Base-by-base conservation (phyloP, 2,888 invertebrate species). In the Philereme transversata region DNA sequence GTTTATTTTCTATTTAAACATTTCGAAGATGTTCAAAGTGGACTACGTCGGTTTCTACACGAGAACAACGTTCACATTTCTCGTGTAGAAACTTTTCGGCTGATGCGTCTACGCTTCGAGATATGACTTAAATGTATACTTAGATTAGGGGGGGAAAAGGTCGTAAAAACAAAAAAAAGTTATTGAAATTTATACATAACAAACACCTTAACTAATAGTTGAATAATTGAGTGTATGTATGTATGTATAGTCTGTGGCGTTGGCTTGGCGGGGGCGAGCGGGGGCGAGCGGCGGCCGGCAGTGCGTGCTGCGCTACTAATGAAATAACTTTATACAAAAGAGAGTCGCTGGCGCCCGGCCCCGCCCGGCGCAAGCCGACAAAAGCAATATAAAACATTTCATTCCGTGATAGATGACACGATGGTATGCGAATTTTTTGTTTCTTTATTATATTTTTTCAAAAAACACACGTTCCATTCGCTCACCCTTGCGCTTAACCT, bases 161-260 rank as follows among this genome's bases (percentile, higher is more conserved):
- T 90, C 81, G 87, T 90, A 88, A 90, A 90, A 90, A 88, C 88
- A 90, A 90, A 89, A 69, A 63, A 86, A 90, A 88, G 89, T 90
- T 90, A 92, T 88, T 88, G 90, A 91, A 90, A 88, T 90, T 83
- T 90, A 90, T 63, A 63, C 63, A 63, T 91, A 92, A 92, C 91
- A 92, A 92, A 92, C 91, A 86, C 88, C 91, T 92, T 92, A 92
- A 91, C 83, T 88, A 90, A 90, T 90, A 88, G 81, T 89, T 86
- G 80, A 90, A 91, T 90, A 89, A 88, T 90, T 87, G 86, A 88
- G 90, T 87, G 79, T 74, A 83, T 82, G 84, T 87, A 83, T 82
- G 84, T 87, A 79, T 78, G 70, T 69, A 70, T 71, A 72, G 22
- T 22, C 22, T 22, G 22, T 22, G 22, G 22, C 70, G 61, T 58